A percentile compares a stretch with the other conserved stretches of the same genome.
These are phyloP conservation scores for Alethe castanea DNA, from an alignment of 2,113 vertebrate species.

Conservation along the genomic window DNA sequence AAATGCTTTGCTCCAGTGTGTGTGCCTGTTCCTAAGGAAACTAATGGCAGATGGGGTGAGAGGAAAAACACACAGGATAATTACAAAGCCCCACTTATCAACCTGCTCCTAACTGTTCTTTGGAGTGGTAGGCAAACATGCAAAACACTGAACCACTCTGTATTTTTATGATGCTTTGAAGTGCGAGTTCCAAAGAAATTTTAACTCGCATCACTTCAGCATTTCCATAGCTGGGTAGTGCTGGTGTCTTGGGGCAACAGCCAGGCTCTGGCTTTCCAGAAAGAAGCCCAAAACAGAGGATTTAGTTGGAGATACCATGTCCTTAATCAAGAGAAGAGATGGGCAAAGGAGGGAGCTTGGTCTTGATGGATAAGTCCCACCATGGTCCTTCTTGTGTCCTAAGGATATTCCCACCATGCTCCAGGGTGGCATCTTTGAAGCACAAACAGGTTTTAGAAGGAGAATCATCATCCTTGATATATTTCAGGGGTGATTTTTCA, in stretches of 20 bases:
- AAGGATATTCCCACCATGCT: not conserved
- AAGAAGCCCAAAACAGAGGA: not conserved
- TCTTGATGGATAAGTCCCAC: not conserved
- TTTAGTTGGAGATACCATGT: not conserved
- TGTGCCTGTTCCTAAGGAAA: slow-evolving; percentile 7
- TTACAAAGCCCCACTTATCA: slow-evolving; percentile 27
- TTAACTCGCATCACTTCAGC: not conserved
- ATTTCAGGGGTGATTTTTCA: not conserved
- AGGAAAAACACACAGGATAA: slow-evolving; percentile 3
- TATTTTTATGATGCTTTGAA: slow-evolving; percentile 44
- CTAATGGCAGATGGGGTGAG: not conserved
- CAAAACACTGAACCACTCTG: not conserved
- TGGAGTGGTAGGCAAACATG: slow-evolving; percentile 43
- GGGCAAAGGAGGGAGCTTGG: not conserved
- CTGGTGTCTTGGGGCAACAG: not conserved
- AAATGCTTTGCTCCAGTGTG: not conserved
- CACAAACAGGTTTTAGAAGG: not conserved
- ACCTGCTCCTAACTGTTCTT: slow-evolving; percentile 8
- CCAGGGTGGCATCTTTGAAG: not conserved
- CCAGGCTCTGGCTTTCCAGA: not conserved
- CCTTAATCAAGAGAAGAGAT: not conserved
- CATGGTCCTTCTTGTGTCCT: accelerated
- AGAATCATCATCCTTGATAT: not conserved
- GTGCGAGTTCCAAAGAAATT: not conserved
- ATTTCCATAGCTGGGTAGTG: not conserved